Evolutionary conservation across 2,113 vertebrate genomes (phyloP), one percentile per base, ranked within the genome.

Genomic region (Erpornis zantholeuca): DNA sequence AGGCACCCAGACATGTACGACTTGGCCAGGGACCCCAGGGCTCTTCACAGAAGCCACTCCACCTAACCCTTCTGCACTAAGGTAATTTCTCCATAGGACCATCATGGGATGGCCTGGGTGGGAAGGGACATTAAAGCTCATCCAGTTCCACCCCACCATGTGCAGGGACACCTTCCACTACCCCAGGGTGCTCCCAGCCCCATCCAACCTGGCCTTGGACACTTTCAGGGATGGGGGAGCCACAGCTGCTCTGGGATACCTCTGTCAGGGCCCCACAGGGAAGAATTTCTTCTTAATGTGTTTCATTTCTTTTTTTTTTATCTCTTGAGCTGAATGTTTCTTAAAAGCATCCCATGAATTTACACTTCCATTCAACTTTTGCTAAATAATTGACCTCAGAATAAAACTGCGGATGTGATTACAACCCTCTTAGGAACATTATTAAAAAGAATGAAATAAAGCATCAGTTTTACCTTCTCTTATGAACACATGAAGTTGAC

Each of bases 131-230:
- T 7, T 42, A 42, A 64, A 57, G 35, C 16, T 0, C 57, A 56
- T 7, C 47, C 64, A 53, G 47, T 11, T 0, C 45, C 27, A 85
- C 19, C 33, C 45, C 28, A 47, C 64, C 29, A 70, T 21, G 73
- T 49, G 16, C 23, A 69, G 28, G 27, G 38, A 38, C 65, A 40
- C 20, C 24, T 49, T 4, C 35, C 25, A 25, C 38, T 6, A 12
- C 2, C 31, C 42, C 75, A 79, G 73, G 14, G 0, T 44, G 44
- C 53, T 68, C 45, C 63, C 28, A 78, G 47, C 19, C 56, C 56
- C 0, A 0, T 57, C 25, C 42, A 80, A 2, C 25, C 35, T 4
- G 2, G 50, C 50, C 35, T 4, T 25, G 42, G 57, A 4, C 66
- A 80, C 25, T 50, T 5, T 36, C 77, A 75, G 45, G 45, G 38